Percentiles rank a stretch among this genome's conserved stretches.
phyloP scores from a whole-genome alignment of 2,888 invertebrate species.

The Volucella bombylans region DNA sequence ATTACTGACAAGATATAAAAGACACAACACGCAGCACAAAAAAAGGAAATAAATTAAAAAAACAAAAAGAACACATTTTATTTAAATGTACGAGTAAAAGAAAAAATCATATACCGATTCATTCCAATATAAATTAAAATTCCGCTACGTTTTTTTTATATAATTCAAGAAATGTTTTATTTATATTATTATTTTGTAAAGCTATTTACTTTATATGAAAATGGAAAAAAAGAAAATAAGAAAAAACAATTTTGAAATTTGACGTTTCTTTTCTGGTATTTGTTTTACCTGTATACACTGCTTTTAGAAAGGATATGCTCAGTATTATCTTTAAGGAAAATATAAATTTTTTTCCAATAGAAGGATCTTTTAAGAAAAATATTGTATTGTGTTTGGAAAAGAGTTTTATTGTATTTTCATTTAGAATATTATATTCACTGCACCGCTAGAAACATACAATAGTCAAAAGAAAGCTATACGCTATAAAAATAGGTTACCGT shows the following conservation, averaged over 20 bases:
- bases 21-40: slow-evolving; percentile 47
- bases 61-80: slow-evolving; percentile 58
- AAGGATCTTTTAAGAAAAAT: too few species aligned
- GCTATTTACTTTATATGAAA: slow-evolving; percentile 63
- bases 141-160: slow-evolving; percentile 65
- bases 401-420: too few species aligned
- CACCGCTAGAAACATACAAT: too few species aligned
- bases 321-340: too few species aligned
- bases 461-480: too few species aligned
- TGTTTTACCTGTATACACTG: slow-evolving; percentile 22
- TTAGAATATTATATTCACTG: too few species aligned
- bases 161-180: slow-evolving; percentile 68
- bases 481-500: too few species aligned
- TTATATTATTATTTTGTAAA: slow-evolving; percentile 64
- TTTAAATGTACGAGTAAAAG: slow-evolving; percentile 58
- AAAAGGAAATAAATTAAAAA: slow-evolving; percentile 25
- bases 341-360: too few species aligned
- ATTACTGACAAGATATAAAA: slow-evolving; percentile 29
- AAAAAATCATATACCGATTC: slow-evolving; percentile 56
- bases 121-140: slow-evolving; percentile 72
- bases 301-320: too few species aligned
- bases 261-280: slow-evolving; percentile 46
- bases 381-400: too few species aligned
- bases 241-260: slow-evolving; percentile 40
- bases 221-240: slow-evolving; percentile 21